Evolutionary conservation across 2,888 invertebrate species (phyloP).

Genomic region (Lithophane semibrunnea): DNA sequence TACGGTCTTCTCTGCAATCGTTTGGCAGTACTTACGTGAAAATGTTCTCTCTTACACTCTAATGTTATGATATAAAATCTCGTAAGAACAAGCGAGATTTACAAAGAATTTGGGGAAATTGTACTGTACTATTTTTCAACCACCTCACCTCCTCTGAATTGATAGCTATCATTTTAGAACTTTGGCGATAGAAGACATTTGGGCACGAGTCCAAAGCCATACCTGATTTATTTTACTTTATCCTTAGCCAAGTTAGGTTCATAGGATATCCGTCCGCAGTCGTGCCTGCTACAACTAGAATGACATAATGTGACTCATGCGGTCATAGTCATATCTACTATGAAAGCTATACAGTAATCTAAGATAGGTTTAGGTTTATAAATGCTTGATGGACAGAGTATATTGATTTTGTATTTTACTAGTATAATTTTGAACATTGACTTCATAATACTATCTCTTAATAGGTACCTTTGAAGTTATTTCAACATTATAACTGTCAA

Average conservation of each 20-base stretch:
- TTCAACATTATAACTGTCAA: conserved; percentile 7
- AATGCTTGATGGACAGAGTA: neutral
- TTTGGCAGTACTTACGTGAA: conserved; percentile 34
- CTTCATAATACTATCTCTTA: neutral
- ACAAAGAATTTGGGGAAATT: neutral
- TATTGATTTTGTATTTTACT: conserved; percentile 3
- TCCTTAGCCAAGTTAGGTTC: conserved; percentile 30
- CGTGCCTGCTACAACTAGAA: conserved; percentile 26
- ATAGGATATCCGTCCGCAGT: conserved; percentile 43
- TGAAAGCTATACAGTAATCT: neutral
- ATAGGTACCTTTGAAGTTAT: neutral
- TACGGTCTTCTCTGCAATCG: conserved; percentile 16
- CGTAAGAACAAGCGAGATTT: neutral
- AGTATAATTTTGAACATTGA: neutral
- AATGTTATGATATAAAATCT: neutral
- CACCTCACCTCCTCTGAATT: conserved; percentile 19
- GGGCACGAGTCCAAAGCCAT: conserved; percentile 47
- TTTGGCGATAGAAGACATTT: conserved; percentile 36
- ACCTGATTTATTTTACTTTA: conserved; percentile 47
- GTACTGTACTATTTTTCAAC: neutral
- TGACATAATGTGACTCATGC: conserved; percentile 27
- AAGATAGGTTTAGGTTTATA: neutral
- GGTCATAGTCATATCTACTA: neutral
- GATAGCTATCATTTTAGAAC: conserved; percentile 23
- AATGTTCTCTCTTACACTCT: conserved; percentile 1